Evolutionary conservation across 2,797 vertebrate genomes (phyloP).

Genomic region (Rhynchonycteris naso): DNA sequence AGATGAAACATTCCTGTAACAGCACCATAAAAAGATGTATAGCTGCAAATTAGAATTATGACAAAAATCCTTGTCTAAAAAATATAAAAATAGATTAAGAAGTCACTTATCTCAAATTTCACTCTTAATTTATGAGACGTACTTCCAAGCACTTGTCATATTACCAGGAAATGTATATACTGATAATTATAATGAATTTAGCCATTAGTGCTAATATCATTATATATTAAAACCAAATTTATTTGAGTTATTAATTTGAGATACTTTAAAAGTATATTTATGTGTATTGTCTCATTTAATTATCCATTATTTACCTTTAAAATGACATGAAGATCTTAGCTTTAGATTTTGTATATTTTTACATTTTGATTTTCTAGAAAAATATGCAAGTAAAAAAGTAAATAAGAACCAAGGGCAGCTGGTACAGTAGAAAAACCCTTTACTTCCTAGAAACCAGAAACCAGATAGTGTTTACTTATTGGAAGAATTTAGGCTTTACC

Average conservation of each 20-base stretch:
- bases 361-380: constrained; percentile 15
- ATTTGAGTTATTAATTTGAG: constrained; percentile 20
- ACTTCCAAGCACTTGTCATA: constrained; percentile 21
- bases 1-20: not conserved
- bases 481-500: not conserved
- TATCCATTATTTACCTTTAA: not conserved
- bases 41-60: constrained; percentile 36
- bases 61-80: constrained; percentile 1
- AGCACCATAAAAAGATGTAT: not conserved
- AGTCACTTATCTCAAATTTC: constrained; percentile 4
- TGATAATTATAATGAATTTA: constrained; percentile 45
- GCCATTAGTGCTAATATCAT: constrained; percentile 4
- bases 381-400: not conserved
- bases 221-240: constrained; percentile 28
- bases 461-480: not conserved
- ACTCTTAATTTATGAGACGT: constrained; percentile 34
- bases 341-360: not conserved
- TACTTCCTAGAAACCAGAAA: not conserved
- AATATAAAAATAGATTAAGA: constrained; percentile 7
- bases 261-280: constrained; percentile 17
- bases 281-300: constrained; percentile 7
- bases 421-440: not conserved
- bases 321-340: not conserved
- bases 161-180: not conserved
- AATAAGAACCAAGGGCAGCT: not conserved